These are phyloP conservation scores for Portunus trituberculatus DNA, from an alignment of 1,140 invertebrate species.

Conservation along the genomic window DNA sequence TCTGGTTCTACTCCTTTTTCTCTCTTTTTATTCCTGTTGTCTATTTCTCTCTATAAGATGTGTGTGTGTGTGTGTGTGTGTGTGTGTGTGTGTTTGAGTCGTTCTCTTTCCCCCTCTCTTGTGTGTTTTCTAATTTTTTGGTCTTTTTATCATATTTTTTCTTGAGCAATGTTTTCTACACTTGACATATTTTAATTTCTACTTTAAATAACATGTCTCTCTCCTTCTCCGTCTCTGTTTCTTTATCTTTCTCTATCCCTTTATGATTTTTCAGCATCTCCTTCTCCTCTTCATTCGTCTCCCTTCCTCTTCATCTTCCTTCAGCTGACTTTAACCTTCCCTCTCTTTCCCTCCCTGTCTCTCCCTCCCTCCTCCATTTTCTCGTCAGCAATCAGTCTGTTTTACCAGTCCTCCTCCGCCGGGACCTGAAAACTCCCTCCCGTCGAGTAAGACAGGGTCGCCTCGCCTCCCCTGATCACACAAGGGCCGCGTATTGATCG, in stretches of 20 bases:
- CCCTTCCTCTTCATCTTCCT: background rate
- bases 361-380: background rate
- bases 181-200: no score
- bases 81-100: no score
- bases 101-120: background rate
- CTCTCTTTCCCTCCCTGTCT: background rate
- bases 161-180: background rate
- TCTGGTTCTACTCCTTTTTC: background rate
- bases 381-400: slow-evolving; percentile 18
- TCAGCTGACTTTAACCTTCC: background rate
- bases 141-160: background rate
- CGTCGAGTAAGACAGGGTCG: background rate
- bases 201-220: no score
- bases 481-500: slow-evolving; percentile 44
- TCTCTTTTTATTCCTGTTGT: no score
- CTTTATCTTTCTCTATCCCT: no score
- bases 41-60: no score
- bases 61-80: no score
- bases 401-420: background rate
- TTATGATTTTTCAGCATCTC: background rate
- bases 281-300: background rate
- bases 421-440: background rate
- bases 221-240: background rate
- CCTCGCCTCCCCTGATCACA: slow-evolving; percentile 44
- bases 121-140: background rate